Percentiles rank a stretch among this genome's conserved stretches.
Conservation (phyloP, 2,797 vertebrate genomes). For the Pygocentrus nattereri region DNA sequence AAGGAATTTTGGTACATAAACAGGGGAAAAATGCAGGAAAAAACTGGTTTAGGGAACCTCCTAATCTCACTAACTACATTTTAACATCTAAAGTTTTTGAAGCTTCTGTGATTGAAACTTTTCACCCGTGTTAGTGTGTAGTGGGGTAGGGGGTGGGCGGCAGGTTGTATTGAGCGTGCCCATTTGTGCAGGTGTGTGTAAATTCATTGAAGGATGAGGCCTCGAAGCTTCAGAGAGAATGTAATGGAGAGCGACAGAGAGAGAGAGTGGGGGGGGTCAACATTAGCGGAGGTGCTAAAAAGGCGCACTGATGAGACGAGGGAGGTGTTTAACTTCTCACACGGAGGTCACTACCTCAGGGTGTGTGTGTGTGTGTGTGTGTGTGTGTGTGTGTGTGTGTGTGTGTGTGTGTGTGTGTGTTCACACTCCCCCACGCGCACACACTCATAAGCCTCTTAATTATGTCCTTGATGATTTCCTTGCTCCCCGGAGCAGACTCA, state of each 20-base stretch:
- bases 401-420: constrained; percentile 60
- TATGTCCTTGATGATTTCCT: constrained; percentile 83
- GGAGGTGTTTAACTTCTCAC: constrained; percentile 79
- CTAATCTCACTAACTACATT: no score
- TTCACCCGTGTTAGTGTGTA: no score
- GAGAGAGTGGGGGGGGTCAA: background rate
- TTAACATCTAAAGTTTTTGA: no score
- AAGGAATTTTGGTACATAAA: no score
- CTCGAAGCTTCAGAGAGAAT: background rate
- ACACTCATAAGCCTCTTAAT: constrained; percentile 82
- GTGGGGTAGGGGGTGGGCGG: no score
- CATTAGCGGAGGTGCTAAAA: constrained; percentile 41
- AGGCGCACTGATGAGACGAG: constrained; percentile 72
- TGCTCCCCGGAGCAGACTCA: constrained; percentile 76
- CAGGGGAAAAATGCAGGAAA: no score
- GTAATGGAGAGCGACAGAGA: background rate
- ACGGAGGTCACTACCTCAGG: constrained; percentile 77
- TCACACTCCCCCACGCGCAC: constrained; percentile 56
- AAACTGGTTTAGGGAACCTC: no score
- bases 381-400: constrained; percentile 59
- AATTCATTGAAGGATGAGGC: no score
- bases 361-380: constrained; percentile 57
- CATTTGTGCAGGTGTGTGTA: background rate
- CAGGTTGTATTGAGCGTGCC: no score
- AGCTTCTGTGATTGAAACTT: no score